A percentile compares a stretch with the other conserved stretches of the same genome.
Conservation (phyloP, 2,797 vertebrate genomes). For the Notolabrus celidotus region DNA sequence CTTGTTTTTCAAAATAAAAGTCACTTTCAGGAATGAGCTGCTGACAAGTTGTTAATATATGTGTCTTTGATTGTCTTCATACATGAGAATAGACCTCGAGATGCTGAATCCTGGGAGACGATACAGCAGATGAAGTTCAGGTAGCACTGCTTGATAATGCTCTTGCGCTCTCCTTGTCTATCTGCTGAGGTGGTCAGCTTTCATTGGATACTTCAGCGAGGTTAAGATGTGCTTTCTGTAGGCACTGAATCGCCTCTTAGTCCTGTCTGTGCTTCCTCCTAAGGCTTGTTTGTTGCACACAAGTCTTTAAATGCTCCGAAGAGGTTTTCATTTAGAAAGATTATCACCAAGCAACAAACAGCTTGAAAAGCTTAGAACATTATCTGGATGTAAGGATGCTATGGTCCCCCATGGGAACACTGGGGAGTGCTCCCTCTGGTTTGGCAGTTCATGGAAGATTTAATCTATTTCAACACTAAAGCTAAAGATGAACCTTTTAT, state of each 20-base stretch:
- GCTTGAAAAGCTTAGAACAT: no score
- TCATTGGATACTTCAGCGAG: conserved; percentile 8
- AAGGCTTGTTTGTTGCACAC: conserved; percentile 28
- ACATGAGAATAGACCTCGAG: conserved; percentile 82
- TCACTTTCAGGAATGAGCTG: background rate
- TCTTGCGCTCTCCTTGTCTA: conserved; percentile 36
- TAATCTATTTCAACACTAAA: no score
- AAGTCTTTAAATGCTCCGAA: background rate
- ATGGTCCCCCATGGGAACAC: no score
- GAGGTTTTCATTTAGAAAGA: background rate
- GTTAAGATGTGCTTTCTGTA: conserved; percentile 3
- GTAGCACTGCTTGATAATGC: conserved; percentile 74
- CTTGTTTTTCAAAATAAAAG: no score
- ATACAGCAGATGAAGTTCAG: conserved; percentile 84
- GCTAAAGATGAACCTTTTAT: no score
- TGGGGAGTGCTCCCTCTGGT: no score
- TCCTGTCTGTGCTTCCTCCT: conserved; percentile 37
- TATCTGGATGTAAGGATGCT: no score
- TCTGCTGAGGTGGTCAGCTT: conserved; percentile 46
- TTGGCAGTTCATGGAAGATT: no score
- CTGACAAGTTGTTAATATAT: conserved; percentile 60
- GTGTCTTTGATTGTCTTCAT: conserved; percentile 75
- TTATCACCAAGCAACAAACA: background rate
- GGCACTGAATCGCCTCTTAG: conserved; percentile 6
- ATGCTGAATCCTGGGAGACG: conserved; percentile 83